phyloP scores from a whole-genome alignment of 1,140 invertebrate species.

The Teleogryllus occipitalis region DNA sequence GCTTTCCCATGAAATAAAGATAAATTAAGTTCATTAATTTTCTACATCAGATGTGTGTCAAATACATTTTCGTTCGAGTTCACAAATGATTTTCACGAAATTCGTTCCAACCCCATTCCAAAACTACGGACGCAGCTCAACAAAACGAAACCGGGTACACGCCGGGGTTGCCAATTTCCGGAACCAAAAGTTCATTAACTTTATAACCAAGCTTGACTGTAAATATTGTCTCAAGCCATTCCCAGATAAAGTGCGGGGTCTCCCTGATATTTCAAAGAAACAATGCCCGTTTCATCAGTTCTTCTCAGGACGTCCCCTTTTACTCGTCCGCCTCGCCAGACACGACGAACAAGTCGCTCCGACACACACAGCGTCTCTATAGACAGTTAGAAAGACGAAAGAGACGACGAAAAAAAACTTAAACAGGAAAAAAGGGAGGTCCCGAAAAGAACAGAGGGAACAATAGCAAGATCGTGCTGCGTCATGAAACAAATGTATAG shows the following conservation, averaged over 20 bases:
- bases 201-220: neutral
- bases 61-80: neutral
- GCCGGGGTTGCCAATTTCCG: neutral
- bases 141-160: neutral
- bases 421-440: conserved; percentile 2
- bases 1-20: no score
- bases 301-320: conserved; percentile 7
- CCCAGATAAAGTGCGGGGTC: neutral
- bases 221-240: conserved; percentile 1
- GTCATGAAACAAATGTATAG: conserved; percentile 21
- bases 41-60: no score
- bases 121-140: neutral
- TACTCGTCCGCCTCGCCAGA: neutral
- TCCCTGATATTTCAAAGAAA: neutral
- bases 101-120: neutral
- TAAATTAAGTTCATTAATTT: no score
- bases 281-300: conserved; percentile 11
- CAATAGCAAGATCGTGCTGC: conserved; percentile 22
- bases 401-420: neutral
- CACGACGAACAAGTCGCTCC: neutral
- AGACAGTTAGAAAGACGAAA: neutral
- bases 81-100: neutral
- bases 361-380: conserved; percentile 3
- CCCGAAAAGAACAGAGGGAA: conserved; percentile 9
- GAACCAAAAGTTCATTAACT: neutral